Conservation (phyloP, 2,888 invertebrate species). For the Allophyes oxyacanthae region DNA sequence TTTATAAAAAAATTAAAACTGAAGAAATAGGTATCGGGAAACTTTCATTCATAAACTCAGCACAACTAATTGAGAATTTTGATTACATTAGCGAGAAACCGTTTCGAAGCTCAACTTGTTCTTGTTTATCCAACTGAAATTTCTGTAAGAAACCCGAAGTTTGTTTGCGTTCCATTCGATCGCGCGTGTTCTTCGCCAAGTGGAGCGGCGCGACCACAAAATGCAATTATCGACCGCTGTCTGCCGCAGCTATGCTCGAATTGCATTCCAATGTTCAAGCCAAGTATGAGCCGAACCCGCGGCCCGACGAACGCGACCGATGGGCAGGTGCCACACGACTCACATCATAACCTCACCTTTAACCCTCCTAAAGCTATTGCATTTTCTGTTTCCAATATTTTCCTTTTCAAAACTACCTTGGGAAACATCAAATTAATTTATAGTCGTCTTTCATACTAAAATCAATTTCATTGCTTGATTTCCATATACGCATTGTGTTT, state of each 20-base stretch:
- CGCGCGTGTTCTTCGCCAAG: slow-evolving; percentile 78
- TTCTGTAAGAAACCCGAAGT: slow-evolving; percentile 81
- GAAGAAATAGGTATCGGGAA: background rate
- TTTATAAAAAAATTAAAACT: background rate
- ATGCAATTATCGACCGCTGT: slow-evolving; percentile 87
- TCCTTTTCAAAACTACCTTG: slow-evolving; percentile 12
- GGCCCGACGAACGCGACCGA: slow-evolving; percentile 39
- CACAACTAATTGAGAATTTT: slow-evolving; percentile 43
- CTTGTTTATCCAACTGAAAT: slow-evolving; percentile 74
- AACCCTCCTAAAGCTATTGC: slow-evolving; percentile 17
- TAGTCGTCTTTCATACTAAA: slow-evolving; percentile 12
- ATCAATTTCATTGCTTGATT: slow-evolving; percentile 26
- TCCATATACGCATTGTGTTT: slow-evolving; percentile 45
- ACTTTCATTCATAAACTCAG: slow-evolving; percentile 28
- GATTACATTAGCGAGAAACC: slow-evolving; percentile 43
- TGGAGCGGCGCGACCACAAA: slow-evolving; percentile 84
- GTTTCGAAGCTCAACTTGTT: slow-evolving; percentile 39
- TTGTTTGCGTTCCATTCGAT: slow-evolving; percentile 84
- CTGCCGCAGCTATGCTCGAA: slow-evolving; percentile 82
- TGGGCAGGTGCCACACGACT: slow-evolving; percentile 43
- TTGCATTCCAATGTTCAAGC: slow-evolving; percentile 80
- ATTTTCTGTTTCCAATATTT: slow-evolving; percentile 7
- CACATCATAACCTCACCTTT: slow-evolving; percentile 10
- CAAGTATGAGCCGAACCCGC: slow-evolving; percentile 66
- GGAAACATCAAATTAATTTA: slow-evolving; percentile 18